Evolutionary conservation across 1,140 invertebrate genomes (phyloP).

Genomic region (Sitophilus oryzae): DNA sequence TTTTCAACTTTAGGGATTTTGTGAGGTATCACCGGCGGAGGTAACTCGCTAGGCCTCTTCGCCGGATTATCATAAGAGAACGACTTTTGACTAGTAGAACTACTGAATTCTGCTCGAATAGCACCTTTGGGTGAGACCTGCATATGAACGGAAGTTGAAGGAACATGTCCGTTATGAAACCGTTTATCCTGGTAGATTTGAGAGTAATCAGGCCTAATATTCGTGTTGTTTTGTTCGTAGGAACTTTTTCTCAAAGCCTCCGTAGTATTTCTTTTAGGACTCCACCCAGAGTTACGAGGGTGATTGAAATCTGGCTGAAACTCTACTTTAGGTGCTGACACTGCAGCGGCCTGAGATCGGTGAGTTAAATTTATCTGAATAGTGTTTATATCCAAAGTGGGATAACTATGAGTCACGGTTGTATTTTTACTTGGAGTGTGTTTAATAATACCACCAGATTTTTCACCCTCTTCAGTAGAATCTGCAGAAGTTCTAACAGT

Average conservation of each 20-base stretch:
- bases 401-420: slow-evolving; percentile 29
- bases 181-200: neutral
- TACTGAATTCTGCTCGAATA: neutral
- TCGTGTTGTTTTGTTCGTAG: slow-evolving; percentile 3
- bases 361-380: slow-evolving; percentile 41
- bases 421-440: slow-evolving; percentile 34
- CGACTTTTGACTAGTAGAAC: neutral
- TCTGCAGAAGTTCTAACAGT: slow-evolving; percentile 79
- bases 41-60: slow-evolving; percentile 43
- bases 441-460: slow-evolving; percentile 42
- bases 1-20: slow-evolving; percentile 49
- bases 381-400: slow-evolving; percentile 25
- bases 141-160: neutral
- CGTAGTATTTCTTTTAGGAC: slow-evolving; percentile 1
- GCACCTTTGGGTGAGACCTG: no score
- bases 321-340: slow-evolving; percentile 61
- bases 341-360: slow-evolving; percentile 39
- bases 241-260: slow-evolving; percentile 13
- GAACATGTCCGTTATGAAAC: neutral
- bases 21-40: slow-evolving; percentile 37
- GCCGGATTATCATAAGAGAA: neutral
- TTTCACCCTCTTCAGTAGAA: slow-evolving; percentile 68
- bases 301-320: slow-evolving; percentile 62
- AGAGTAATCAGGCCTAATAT: neutral
- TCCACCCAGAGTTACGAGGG: slow-evolving; percentile 16